These are phyloP conservation scores for Acanthurus tractus DNA, from an alignment of 2,797 vertebrate species.

Conservation along the genomic window DNA sequence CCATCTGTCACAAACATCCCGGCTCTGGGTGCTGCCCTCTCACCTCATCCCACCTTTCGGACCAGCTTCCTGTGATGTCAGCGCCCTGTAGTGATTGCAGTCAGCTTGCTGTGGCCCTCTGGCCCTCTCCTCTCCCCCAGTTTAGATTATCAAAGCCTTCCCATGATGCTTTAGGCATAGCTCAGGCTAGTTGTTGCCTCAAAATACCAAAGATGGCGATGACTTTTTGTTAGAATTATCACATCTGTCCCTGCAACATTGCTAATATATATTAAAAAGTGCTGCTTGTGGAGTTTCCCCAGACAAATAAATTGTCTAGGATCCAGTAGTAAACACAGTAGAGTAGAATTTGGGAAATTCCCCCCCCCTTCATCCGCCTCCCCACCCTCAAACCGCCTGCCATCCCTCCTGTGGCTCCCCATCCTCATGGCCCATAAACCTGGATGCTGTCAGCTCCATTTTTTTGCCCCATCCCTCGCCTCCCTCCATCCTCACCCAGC, in stretches of 20 bases:
- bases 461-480: conserved; percentile 48
- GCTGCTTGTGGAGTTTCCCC: neutral
- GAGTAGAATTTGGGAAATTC: neutral
- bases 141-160: neutral
- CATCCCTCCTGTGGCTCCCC: conserved; percentile 29
- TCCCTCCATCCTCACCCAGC: conserved; percentile 40
- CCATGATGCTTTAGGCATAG: neutral
- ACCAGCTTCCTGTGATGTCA: conserved; percentile 50
- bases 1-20: conserved; percentile 66
- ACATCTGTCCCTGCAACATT: neutral
- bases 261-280: neutral
- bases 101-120: neutral
- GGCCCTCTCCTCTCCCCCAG: neutral
- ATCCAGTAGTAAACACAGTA: neutral
- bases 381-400: conserved; percentile 26
- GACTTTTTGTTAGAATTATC: neutral
- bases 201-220: neutral
- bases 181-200: neutral
- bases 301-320: neutral
- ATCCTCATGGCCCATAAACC: conserved; percentile 42
- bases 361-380: neutral
- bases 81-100: conserved; percentile 1
- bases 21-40: conserved; percentile 32
- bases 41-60: conserved; percentile 56
- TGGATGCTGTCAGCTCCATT: conserved; percentile 50